A percentile compares a stretch with the other conserved stretches of the same genome.
phyloP scores from a whole-genome alignment of 2,113 vertebrate genomes.

The Rhineura floridana region DNA sequence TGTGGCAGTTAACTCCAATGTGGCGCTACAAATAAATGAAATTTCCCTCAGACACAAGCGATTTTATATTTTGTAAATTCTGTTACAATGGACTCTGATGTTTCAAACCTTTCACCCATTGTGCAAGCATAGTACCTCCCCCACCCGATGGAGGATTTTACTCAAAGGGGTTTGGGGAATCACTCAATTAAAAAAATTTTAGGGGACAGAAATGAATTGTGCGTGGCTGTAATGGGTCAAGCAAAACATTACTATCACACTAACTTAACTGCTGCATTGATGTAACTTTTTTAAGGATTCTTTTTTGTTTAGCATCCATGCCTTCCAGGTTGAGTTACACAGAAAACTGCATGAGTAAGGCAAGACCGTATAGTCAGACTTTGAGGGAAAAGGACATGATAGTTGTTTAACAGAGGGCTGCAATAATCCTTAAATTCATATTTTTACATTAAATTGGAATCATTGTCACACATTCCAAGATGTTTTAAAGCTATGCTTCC shows the following conservation, averaged over 20 bases:
- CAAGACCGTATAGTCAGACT: not conserved
- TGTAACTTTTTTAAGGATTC: not conserved
- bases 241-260: not conserved
- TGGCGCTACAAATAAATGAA: not conserved
- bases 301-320: not conserved
- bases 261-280: not conserved
- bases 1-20: not conserved
- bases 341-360: not conserved
- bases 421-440: not conserved
- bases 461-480: not conserved
- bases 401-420: not conserved
- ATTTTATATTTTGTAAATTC: not conserved
- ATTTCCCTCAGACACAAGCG: not conserved
- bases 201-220: not conserved
- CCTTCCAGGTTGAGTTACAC: not conserved
- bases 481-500: not conserved
- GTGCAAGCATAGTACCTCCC: too few relatives aligned
- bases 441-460: not conserved
- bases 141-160: too few relatives aligned
- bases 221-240: not conserved
- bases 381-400: not conserved
- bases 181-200: too few relatives aligned
- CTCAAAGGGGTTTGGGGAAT: too few relatives aligned
- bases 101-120: too few relatives aligned
- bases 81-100: too few relatives aligned